Percentiles rank a stretch among this genome's conserved stretches.
Evolutionary conservation across 2,797 vertebrate species (phyloP).

Genomic region (Furcifer pardalis): DNA sequence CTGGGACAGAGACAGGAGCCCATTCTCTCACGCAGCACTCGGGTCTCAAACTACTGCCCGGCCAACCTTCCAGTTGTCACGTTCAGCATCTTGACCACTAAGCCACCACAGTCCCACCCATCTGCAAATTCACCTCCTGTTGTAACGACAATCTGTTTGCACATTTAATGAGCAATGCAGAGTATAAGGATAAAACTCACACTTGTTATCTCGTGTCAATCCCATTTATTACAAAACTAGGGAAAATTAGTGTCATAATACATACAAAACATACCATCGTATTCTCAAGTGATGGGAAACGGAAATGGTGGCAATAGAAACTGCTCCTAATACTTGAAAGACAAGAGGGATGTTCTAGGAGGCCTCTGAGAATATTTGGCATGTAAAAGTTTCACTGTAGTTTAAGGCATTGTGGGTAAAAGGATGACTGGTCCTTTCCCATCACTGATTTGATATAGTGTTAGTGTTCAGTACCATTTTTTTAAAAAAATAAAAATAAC

Average conservation of each 20-base stretch:
- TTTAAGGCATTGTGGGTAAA: conserved; percentile 60
- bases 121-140: neutral
- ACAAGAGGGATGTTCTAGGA: conserved; percentile 26
- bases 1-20: no score
- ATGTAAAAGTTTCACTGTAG: conserved; percentile 8
- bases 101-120: no score
- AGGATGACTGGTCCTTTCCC: conserved; percentile 38
- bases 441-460: conserved; percentile 30
- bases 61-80: no score
- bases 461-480: neutral
- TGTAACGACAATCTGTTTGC: neutral
- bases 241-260: conserved; percentile 59
- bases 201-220: conserved; percentile 32
- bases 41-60: no score
- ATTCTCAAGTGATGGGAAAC: conserved; percentile 19
- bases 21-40: no score
- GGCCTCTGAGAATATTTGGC: conserved; percentile 40
- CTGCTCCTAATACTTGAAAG: conserved; percentile 6
- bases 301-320: conserved; percentile 33
- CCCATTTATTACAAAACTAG: conserved; percentile 70
- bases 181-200: conserved; percentile 24
- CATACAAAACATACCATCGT: conserved; percentile 61
- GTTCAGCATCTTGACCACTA: no score
- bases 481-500: conserved; percentile 28
- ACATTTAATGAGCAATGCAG: neutral